Base-by-base conservation (phyloP, 1,140 invertebrate genomes). In the Halictus rubicundus region DNA sequence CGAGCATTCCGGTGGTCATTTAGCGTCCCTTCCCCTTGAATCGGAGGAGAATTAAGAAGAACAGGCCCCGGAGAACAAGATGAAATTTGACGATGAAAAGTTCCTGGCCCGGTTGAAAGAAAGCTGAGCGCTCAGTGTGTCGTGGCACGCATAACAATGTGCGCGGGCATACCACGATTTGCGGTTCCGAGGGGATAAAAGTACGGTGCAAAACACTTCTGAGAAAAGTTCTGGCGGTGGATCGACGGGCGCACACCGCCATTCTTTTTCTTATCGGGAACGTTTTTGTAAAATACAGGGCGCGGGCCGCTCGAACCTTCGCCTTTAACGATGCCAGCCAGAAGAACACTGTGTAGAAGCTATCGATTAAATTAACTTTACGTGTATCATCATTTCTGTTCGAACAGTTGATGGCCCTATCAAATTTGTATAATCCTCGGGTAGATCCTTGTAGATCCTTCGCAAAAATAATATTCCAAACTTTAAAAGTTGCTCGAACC, bases 141-240 rank as follows among this genome's bases (percentile, higher is more conserved):
- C 75, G 79, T 63, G 73, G 57, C 46, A 23, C 79, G 74, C 72
- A 76, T 77, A 81, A 81, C 74, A 69, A 81, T 82, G 61, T 14
- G 23, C 66, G 68, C 66, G 68, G 32, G 74, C 74, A 77, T 81
- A 60, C 74, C 79, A 61, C 32, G 64, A 77, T 75, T 63, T 68
- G 72, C 72, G 72, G 68, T 71, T 68, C 42, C 75, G 75, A 63
- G 27, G 46, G 68, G 59, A 78, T 72, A 71, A 78, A 78, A 78
- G 60, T 54, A 21, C 68, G 59, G 76, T 78, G 80, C 60, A 66
- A 79, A 82, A 70, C 68, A 63, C 52, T 82, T 77, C 75, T 78
- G 46, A 82, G 78, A 79, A 79, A 74, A 74, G 60, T 79, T 79
- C 83, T 77, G 74, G 54, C 81, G 10, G 32, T 63, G 39, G 59